Evolutionary conservation across 2,888 invertebrate genomes (phyloP).

Genomic region (Cylindroiulus punctatus): DNA sequence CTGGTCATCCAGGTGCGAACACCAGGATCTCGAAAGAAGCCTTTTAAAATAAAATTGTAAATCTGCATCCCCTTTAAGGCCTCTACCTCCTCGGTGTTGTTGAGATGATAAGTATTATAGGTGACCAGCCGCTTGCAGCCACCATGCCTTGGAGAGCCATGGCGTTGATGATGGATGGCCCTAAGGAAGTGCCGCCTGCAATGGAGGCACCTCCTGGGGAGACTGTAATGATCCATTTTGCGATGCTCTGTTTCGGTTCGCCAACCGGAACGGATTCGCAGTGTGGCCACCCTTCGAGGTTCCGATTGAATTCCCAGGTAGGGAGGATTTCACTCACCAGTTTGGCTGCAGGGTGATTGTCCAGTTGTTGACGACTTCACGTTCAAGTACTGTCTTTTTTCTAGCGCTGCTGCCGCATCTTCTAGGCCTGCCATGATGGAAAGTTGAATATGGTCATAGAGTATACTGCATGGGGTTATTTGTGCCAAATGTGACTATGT

Average conservation of each 20-base stretch:
- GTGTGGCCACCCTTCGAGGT: constrained; percentile 14
- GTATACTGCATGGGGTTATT: no score
- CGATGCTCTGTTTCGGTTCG: constrained; percentile 48
- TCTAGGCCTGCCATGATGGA: no score
- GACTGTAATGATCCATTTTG: constrained; percentile 43
- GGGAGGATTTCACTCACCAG: background rate
- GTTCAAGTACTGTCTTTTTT: background rate
- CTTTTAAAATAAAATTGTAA: background rate
- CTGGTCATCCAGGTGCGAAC: no score
- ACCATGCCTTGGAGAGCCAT: background rate
- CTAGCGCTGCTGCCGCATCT: no score
- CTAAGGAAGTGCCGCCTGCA: background rate
- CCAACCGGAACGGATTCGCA: constrained; percentile 45
- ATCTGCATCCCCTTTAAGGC: background rate
- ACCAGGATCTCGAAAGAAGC: background rate
- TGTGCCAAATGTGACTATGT: no score
- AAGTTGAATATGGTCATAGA: no score
- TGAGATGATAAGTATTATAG: background rate
- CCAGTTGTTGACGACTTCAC: constrained; percentile 1
- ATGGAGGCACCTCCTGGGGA: constrained; percentile 22
- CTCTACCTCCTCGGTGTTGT: background rate
- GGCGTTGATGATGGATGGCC: constrained; percentile 26
- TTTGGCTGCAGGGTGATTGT: background rate
- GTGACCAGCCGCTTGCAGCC: background rate
- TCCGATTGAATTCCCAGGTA: constrained; percentile 18